A percentile compares a stretch with the other conserved stretches of the same genome.
These are phyloP conservation scores for Apocheima hispidaria DNA, from an alignment of 2,888 invertebrate species.

Conservation along the genomic window DNA sequence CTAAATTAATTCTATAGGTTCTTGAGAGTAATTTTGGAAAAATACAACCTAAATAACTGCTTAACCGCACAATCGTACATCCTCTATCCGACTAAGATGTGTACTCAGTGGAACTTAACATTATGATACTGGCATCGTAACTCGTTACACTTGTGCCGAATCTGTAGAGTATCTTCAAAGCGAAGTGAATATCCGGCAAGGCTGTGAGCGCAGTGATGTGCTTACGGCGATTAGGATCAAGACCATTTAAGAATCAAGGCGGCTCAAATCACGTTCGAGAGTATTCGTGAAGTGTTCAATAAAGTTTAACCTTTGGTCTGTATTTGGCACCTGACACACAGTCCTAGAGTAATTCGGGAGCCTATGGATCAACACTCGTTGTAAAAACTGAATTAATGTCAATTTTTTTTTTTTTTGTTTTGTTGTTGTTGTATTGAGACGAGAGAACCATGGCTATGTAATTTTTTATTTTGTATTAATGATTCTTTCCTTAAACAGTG, in stretches of 20 bases:
- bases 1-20: too few species aligned
- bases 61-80: neutral
- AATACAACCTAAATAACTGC: neutral
- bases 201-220: conserved; percentile 2
- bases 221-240: conserved; percentile 7
- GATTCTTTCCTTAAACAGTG: too few species aligned
- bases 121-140: neutral
- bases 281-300: conserved; percentile 4
- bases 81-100: neutral
- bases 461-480: neutral
- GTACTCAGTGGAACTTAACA: neutral
- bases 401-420: too few species aligned
- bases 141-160: neutral
- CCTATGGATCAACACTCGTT: too few species aligned
- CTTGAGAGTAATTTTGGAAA: neutral
- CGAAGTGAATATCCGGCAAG: conserved; percentile 2
- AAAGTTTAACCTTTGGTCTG: neutral
- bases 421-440: too few species aligned
- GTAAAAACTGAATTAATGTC: too few species aligned
- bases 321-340: too few species aligned
- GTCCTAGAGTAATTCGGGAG: too few species aligned
- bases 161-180: neutral
- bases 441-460: neutral
- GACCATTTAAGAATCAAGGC: conserved; percentile 13
- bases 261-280: neutral